Evolutionary conservation across 2,888 invertebrate genomes (phyloP), one percentile per base, ranked within the genome.

Genomic region (Buathra laborator): DNA sequence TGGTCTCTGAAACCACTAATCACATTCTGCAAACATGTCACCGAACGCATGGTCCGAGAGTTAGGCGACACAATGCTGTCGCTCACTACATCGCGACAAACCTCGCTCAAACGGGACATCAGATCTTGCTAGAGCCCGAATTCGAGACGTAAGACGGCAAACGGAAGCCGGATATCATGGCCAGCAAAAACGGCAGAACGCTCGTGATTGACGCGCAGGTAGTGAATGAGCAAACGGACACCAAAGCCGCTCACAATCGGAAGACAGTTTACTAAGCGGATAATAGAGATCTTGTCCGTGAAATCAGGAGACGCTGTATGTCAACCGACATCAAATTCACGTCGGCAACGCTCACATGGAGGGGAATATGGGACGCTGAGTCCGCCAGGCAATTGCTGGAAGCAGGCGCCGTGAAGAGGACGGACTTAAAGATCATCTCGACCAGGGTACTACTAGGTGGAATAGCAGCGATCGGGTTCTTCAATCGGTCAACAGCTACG

Each of bases 311-410:
- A 5, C 10, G 14, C 14, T 51, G 4, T 14, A 14, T 0, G 1
- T 10, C 14, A 14, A 14, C 10, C 1, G 12, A 14, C 12, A 5
- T n/a, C 14, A 10, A 51, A n/a, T 10, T 51, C 51, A 10, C 14
- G 10, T 51, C 51, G 0, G 51, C 51, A 2, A 51, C 51, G 4
- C 12, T 51, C 1, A 14, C 51, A 14, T 51, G 51, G 51, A 51
- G 51, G 14, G 51, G 51, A 51, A 51, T 51, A 14, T 51, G 51
- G 51, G 2, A 14, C 2, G 51, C 51, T 14, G 14, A 4, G 51
- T 51, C 51, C 14, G 51, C 51, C 51, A 51, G 51, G 51, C 51
- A 51, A 51, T 51, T 51, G 51, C 51, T 51, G 51, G 51, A 51
- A 14, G 51, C 51, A 51, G n/a, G 51, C 12, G 51, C 51, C 51